Evolutionary conservation across 2,888 invertebrate species (phyloP).

Genomic region (Chromoteleia sp.): DNA sequence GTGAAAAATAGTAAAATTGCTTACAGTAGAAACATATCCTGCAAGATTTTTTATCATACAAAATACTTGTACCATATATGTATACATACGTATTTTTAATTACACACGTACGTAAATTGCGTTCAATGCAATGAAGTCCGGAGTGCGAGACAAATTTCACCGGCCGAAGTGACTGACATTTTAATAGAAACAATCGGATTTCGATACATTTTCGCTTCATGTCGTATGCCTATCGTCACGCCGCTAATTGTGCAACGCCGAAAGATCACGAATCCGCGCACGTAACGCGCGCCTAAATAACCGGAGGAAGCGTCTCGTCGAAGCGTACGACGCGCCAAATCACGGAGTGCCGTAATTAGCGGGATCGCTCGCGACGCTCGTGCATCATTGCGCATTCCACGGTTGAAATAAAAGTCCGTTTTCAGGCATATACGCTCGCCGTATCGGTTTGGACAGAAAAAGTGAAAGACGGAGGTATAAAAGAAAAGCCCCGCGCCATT

Average conservation of each 20-base stretch:
- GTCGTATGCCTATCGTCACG: slow-evolving; percentile 19
- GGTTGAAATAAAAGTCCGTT: slow-evolving; percentile 43
- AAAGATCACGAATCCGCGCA: slow-evolving; percentile 38
- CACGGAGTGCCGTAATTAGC: slow-evolving; percentile 58
- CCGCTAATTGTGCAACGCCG: slow-evolving; percentile 47
- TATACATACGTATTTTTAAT: no score
- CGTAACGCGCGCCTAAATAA: slow-evolving; percentile 39
- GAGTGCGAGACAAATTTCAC: slow-evolving; percentile 27
- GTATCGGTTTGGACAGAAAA: slow-evolving; percentile 23
- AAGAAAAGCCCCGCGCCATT: slow-evolving; percentile 3
- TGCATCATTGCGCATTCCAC: slow-evolving; percentile 59
- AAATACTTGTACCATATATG: no score
- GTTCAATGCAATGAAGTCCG: no score
- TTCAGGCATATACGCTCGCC: slow-evolving; percentile 29
- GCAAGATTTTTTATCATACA: no score
- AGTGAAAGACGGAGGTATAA: slow-evolving; percentile 39
- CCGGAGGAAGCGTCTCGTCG: slow-evolving; percentile 48
- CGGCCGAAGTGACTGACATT: slow-evolving; percentile 23
- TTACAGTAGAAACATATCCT: no score
- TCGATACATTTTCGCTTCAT: slow-evolving; percentile 40
- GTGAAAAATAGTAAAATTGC: no score
- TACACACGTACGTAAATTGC: no score
- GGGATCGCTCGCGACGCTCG: slow-evolving; percentile 45
- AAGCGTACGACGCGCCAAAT: slow-evolving; percentile 44
- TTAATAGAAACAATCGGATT: slow-evolving; percentile 12